phyloP scores from a whole-genome alignment of 2,888 invertebrate genomes.

The Opisthograptis luteolata region DNA sequence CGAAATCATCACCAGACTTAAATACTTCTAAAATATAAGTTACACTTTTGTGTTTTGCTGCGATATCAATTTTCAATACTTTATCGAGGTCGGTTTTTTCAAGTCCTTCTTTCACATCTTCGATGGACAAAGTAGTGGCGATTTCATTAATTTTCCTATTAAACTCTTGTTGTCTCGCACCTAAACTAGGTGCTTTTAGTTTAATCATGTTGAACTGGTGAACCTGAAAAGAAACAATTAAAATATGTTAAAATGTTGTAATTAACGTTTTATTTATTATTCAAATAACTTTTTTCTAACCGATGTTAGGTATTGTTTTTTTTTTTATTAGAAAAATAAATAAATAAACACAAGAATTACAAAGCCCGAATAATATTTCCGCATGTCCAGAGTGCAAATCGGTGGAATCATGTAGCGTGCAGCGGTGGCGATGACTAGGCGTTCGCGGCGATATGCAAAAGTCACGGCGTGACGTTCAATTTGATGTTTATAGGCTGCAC shows the following conservation, averaged over 20 bases:
- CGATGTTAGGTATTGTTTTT: no score
- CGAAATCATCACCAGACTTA: conserved; percentile 58
- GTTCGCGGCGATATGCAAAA: no score
- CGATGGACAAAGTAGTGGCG: conserved; percentile 36
- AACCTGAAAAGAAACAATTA: not conserved
- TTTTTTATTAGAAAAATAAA: no score
- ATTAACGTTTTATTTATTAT: no score
- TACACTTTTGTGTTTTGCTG: conserved; percentile 54
- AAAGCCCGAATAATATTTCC: no score
- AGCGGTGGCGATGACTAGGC: no score
- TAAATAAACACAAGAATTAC: no score
- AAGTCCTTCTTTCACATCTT: conserved; percentile 39
- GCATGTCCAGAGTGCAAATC: no score
- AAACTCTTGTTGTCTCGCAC: conserved; percentile 49
- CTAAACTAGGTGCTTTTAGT: conserved; percentile 34
- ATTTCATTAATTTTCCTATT: conserved; percentile 50
- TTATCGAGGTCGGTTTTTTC: conserved; percentile 55
- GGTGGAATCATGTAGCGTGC: no score
- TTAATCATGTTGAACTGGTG: not conserved
- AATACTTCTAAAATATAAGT: conserved; percentile 57
- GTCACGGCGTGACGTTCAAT: no score
- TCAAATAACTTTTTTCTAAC: no score
- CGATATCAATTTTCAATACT: conserved; percentile 64
- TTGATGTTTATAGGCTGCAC: no score
- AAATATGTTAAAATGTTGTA: not conserved